Evolutionary conservation across 1,140 invertebrate genomes (phyloP), one percentile per base, ranked within the genome.

Genomic region (Asobara japonica): DNA sequence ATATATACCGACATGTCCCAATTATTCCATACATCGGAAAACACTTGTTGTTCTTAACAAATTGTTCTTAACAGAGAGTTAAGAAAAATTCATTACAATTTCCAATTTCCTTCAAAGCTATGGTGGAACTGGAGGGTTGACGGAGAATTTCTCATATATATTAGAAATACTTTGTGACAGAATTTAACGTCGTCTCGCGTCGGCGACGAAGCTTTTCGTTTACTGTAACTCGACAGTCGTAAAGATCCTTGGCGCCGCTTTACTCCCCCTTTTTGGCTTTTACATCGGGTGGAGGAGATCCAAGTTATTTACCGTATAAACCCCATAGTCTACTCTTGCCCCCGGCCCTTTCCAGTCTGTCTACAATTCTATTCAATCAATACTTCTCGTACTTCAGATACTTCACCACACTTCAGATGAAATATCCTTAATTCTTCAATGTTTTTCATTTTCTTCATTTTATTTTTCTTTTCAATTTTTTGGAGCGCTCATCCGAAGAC

Each of bases 181-280:
- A 66, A 13, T 72, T 72, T 72, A 66, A 72, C 45, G 62, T 66
- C 48, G 45, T 31, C 41, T 29, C 38, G 65, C 69, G 69, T 13
- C 48, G 62, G 66, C 62, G 70, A 45, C 70, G 45, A 72, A 27
- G 61, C 36, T 64, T 64, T 48, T 66, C 70, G 70, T 66, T 51
- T 60, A 72, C 64, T 65, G 45, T 20, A 4, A 31, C 31, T 30
- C 69, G 69, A 71, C 62, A 60, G 62, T 71, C 70, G 70, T 72
- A 72, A 72, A 72, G 70, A 72, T 66, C 41, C n/a, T 36, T 72
- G 70, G 70, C 70, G 70, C 70, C 70, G 64, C 60, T 62, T 60
- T 62, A 27, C 25, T 62, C 27, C 60, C 60, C 60, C 27, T n/a
- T 10, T 62, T 62, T 48, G 31, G 31, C 31, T 56, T 56, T 56